Base-by-base conservation (phyloP, 2,113 vertebrate species). In the Anarrhichthys ocellatus region DNA sequence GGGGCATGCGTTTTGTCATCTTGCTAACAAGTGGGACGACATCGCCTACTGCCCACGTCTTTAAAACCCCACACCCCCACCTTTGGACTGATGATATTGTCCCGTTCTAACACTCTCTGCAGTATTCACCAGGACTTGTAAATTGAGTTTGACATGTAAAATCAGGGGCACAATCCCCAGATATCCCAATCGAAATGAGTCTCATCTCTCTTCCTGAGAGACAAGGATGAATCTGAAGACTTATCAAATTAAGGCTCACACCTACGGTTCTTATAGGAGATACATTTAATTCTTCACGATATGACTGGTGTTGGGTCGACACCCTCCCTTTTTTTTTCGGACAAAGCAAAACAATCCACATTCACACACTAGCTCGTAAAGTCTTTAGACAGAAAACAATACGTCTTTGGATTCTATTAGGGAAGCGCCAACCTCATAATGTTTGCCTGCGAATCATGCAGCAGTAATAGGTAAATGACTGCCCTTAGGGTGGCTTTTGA, bases 401-500 rank as follows among this genome's bases (percentile, higher is more conserved):
- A 64, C 17, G 18, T 73, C 62, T 88, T 84, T 88, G 73, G 76
- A 82, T 87, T 66, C 58, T 42, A 79, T 58, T 78, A 67, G 40
- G 17, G 80, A 48, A 42, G 59, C 32, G 18, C 38, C 48, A 62
- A 27, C 68, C 70, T 87, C 83, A 82, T 86, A 83, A 80, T 71
- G 50, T 69, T 79, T 67, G 58, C 72, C 48, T 78, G 63, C 72
- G 62, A 83, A 65, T 79, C 71, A 73, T 14, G 54, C 67, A 34
- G 81, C 71, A 44, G 10, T 80, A 75, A 89, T 73, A 88, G 82
- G 86, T 89, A 85, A 87, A 87, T 56, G 71, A 40, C 36, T 62
- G 56, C 59, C 79, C 71, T 62, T 20, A n/a, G 80, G 85, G 76
- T 18, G 74, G 38, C 81, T 58, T 78, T 73, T 80, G 66, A 87